Evolutionary conservation across 1,140 invertebrate species (phyloP).

Genomic region (Gerris buenoi): DNA sequence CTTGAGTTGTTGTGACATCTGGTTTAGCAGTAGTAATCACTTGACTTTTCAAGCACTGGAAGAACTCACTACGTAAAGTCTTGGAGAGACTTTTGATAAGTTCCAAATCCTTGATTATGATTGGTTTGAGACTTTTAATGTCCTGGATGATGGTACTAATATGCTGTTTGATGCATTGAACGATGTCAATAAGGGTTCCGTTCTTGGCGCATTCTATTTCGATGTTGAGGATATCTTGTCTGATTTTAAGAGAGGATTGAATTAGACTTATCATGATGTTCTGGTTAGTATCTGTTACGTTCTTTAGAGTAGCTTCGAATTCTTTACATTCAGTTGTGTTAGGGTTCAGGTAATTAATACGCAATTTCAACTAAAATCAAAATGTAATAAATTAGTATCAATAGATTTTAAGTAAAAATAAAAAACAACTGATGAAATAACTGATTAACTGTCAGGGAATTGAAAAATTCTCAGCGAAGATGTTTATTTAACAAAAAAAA

Average conservation of each 20-base stretch:
- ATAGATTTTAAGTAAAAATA: too few species aligned
- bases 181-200: neutral
- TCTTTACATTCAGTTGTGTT: neutral
- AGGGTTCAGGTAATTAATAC: neutral
- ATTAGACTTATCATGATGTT: too few species aligned
- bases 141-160: neutral
- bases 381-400: too few species aligned
- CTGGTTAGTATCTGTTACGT: neutral
- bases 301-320: neutral
- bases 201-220: too few species aligned
- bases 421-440: too few species aligned
- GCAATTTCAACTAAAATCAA: too few species aligned
- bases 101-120: neutral
- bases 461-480: too few species aligned
- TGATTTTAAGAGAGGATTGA: too few species aligned
- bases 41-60: neutral
- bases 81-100: neutral
- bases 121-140: neutral
- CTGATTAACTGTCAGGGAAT: too few species aligned
- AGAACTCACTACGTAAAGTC: neutral
- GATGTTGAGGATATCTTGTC: too few species aligned
- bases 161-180: neutral
- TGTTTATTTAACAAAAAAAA: too few species aligned
- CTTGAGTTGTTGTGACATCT: neutral
- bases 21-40: neutral